Evolutionary conservation across 1,140 invertebrate genomes (phyloP).

Genomic region (Pseudoatta argentina): DNA sequence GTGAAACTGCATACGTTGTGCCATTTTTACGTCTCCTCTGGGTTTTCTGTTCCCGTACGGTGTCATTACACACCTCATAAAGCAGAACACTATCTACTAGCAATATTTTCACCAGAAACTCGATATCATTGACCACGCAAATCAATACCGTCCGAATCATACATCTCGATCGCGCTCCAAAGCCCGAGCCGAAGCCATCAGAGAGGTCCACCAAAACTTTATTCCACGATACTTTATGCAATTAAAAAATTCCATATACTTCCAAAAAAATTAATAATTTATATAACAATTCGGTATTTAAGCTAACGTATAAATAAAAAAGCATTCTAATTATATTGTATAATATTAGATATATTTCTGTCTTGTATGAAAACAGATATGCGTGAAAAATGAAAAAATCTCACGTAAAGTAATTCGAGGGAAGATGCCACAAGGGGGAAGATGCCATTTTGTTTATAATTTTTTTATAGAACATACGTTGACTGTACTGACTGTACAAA

Average conservation of each 20-base stretch:
- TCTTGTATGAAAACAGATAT: neutral
- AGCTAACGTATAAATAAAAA: neutral
- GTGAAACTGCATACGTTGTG: constrained; percentile 63
- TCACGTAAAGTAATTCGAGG: neutral
- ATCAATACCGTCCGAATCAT: constrained; percentile 34
- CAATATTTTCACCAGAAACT: constrained; percentile 59
- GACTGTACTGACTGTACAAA: no score
- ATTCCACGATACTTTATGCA: neutral
- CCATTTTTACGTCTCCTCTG: constrained; percentile 79
- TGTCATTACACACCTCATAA: constrained; percentile 79
- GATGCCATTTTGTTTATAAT: no score
- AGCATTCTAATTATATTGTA: neutral
- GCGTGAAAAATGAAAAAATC: neutral
- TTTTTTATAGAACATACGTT: no score
- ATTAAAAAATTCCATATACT: neutral
- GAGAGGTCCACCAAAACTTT: neutral
- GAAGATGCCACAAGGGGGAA: no score
- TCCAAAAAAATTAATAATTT: constrained; percentile 4
- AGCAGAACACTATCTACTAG: constrained; percentile 71
- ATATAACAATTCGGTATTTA: neutral
- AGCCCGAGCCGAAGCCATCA: neutral
- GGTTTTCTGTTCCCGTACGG: constrained; percentile 74
- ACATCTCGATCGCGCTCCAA: neutral
- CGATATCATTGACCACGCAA: constrained; percentile 65
- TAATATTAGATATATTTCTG: neutral